These are phyloP conservation scores for Corapipo altera DNA, from an alignment of 2,113 vertebrate genomes.

Conservation along the genomic window DNA sequence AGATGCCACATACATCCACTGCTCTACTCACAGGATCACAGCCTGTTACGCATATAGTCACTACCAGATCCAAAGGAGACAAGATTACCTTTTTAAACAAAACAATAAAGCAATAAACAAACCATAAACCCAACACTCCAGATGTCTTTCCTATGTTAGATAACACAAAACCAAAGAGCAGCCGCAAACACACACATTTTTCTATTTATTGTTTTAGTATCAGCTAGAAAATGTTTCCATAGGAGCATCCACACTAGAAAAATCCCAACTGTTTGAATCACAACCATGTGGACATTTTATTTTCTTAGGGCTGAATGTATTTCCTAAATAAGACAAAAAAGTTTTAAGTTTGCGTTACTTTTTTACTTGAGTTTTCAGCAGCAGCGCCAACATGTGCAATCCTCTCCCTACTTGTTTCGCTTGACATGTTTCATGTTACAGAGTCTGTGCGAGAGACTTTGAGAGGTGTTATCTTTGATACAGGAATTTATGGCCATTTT, in stretches of 20 bases:
- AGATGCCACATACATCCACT: neutral
- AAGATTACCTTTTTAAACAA: constrained; percentile 56
- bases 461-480: constrained; percentile 67
- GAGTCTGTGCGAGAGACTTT: constrained; percentile 22
- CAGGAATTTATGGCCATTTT: constrained; percentile 71
- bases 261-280: neutral
- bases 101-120: constrained; percentile 59
- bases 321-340: neutral
- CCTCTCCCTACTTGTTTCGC: neutral
- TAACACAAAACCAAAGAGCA: constrained; percentile 37
- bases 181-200: neutral
- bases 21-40: neutral
- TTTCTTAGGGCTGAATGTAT: neutral
- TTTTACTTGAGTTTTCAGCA: constrained; percentile 15
- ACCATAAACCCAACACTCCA: constrained; percentile 40
- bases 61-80: constrained; percentile 10
- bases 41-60: neutral
- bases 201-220: constrained; percentile 28
- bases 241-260: neutral
- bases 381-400: neutral
- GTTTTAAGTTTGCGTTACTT: neutral
- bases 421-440: constrained; percentile 64
- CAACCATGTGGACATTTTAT: neutral
- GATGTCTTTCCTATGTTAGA: constrained; percentile 40
- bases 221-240: neutral